These are phyloP conservation scores for Notarius quadriscutis DNA, from an alignment of 2,113 vertebrate genomes.

Conservation along the genomic window DNA sequence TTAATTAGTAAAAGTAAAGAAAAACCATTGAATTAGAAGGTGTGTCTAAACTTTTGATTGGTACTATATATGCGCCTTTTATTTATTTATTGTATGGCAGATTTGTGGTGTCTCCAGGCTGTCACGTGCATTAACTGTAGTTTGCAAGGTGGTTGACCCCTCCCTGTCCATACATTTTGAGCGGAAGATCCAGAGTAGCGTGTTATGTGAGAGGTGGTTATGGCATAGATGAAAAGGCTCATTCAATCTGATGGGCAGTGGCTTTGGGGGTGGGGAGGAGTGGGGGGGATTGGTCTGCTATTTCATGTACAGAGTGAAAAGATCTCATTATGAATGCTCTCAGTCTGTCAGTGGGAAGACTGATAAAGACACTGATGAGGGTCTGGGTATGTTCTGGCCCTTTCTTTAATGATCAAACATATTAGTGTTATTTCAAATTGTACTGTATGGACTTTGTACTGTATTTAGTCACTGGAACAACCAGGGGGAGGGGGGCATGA, in stretches of 20 bases:
- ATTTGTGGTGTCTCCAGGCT: slow-evolving; percentile 15
- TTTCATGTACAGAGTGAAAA: slow-evolving; percentile 55
- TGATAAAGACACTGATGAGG: background rate
- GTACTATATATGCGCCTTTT: background rate
- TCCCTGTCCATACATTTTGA: slow-evolving; percentile 61
- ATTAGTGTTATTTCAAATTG: background rate
- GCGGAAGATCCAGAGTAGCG: slow-evolving; percentile 52
- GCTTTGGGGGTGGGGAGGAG: slow-evolving; percentile 7
- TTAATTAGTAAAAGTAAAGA: no score
- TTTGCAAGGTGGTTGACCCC: slow-evolving; percentile 58
- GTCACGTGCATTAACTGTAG: slow-evolving; percentile 45
- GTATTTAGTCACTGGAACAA: background rate
- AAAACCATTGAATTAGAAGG: no score
- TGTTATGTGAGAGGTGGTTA: slow-evolving; percentile 53
- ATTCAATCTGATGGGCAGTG: slow-evolving; percentile 45
- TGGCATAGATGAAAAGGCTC: slow-evolving; percentile 50
- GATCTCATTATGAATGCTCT: slow-evolving; percentile 40
- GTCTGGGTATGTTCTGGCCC: background rate
- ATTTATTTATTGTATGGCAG: slow-evolving; percentile 9
- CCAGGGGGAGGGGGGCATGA: background rate
- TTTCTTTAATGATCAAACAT: slow-evolving; percentile 10
- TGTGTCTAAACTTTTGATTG: no score
- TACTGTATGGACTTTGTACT: slow-evolving; percentile 1
- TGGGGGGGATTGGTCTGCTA: slow-evolving; percentile 26
- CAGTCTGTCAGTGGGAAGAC: slow-evolving; percentile 4